Evolutionary conservation across 2,888 invertebrate genomes (phyloP).

Genomic region (Metallyticus violacea): DNA sequence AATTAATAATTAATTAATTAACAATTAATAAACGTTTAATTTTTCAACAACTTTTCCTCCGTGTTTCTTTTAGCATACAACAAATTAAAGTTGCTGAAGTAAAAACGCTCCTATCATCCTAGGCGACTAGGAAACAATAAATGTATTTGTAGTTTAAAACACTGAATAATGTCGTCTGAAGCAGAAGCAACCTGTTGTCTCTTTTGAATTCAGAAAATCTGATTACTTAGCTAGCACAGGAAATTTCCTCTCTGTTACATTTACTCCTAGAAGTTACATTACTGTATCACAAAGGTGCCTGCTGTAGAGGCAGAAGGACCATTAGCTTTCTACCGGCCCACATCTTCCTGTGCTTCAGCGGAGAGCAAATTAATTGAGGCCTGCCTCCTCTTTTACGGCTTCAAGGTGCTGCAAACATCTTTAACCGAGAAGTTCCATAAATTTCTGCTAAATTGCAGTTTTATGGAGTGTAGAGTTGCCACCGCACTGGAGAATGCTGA

Average conservation of each 20-base stretch:
- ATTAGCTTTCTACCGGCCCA: neutral
- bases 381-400: neutral
- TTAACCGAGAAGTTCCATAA: neutral
- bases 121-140: no score
- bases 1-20: no score
- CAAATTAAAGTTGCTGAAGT: no score
- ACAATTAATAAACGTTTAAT: no score
- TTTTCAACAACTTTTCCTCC: no score
- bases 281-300: neutral
- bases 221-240: neutral
- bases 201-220: neutral
- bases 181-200: no score
- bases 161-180: no score
- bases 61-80: no score
- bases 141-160: no score
- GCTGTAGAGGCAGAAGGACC: neutral
- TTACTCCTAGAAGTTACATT: neutral
- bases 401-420: neutral
- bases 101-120: no score
- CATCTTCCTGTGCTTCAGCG: neutral
- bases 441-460: neutral
- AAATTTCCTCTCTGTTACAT: neutral
- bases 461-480: neutral
- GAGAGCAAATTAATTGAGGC: neutral
- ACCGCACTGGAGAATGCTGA: neutral